Conservation (phyloP, 2,797 vertebrate genomes). For the Aulostomus chinensis region DNA sequence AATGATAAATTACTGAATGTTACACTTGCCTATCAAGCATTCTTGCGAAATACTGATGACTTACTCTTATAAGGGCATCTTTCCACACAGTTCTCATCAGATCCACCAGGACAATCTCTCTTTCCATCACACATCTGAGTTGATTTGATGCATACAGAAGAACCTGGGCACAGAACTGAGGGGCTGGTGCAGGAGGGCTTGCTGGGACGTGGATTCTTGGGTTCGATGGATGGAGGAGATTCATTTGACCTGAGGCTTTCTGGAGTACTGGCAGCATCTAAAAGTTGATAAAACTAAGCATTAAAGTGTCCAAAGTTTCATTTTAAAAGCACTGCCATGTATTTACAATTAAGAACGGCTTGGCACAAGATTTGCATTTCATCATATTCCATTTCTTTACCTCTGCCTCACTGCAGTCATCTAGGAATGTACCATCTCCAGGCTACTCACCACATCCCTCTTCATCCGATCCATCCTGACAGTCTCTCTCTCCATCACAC, state of each 20-base stretch:
- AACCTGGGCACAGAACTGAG: constrained; percentile 74
- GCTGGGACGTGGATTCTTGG: background rate
- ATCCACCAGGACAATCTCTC: constrained; percentile 83
- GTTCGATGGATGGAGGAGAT: background rate
- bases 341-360: too few relatives aligned
- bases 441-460: background rate
- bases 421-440: too few relatives aligned
- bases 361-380: too few relatives aligned
- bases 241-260: background rate
- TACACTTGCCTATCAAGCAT: too few relatives aligned
- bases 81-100: constrained; percentile 81
- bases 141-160: constrained; percentile 70
- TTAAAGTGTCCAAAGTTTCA: too few relatives aligned
- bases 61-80: constrained; percentile 76
- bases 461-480: constrained; percentile 76
- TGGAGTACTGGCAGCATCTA: too few relatives aligned
- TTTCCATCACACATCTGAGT: constrained; percentile 84
- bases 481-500: constrained; percentile 86
- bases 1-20: too few relatives aligned
- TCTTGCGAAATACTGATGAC: too few relatives aligned
- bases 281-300: too few relatives aligned
- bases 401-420: too few relatives aligned
- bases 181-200: constrained; percentile 65
- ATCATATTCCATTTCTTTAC: too few relatives aligned
- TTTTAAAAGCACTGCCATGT: too few relatives aligned